Evolutionary conservation across 2,797 vertebrate genomes (phyloP).

Genomic region (Nyctalus aviator): DNA sequence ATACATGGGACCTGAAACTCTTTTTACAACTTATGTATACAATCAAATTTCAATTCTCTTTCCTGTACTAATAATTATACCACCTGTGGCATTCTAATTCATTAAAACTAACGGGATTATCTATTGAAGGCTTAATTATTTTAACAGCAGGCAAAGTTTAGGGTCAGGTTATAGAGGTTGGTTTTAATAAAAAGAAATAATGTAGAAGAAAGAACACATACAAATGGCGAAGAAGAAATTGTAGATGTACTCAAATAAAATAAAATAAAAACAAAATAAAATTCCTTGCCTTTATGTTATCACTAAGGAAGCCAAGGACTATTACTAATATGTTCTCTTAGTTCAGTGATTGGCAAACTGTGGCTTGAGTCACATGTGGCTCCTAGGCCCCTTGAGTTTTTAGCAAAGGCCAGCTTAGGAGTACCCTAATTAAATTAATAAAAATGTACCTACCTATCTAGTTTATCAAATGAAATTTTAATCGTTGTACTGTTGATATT

Average conservation of each 20-base stretch:
- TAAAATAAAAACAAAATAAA: neutral
- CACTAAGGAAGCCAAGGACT: neutral
- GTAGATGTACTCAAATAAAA: neutral
- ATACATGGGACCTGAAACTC: neutral
- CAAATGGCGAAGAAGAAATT: neutral
- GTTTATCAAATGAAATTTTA: too few relatives aligned
- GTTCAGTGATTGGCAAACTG: neutral
- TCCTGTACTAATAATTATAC: neutral
- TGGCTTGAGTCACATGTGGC: too few relatives aligned
- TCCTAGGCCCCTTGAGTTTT: too few relatives aligned
- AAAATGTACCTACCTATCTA: too few relatives aligned
- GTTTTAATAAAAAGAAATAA: neutral
- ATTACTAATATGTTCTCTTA: neutral
- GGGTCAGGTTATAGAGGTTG: neutral
- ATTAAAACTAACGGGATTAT: neutral
- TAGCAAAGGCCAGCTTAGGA: too few relatives aligned
- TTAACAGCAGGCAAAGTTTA: neutral
- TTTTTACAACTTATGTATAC: neutral
- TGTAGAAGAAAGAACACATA: neutral
- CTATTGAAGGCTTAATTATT: neutral
- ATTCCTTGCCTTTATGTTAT: neutral
- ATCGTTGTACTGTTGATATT: too few relatives aligned
- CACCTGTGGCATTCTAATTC: neutral
- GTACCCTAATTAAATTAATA: too few relatives aligned
- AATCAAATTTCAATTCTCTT: slow-evolving; percentile 9